Evolutionary conservation across 2,888 invertebrate species (phyloP).

Genomic region (Pristionchus exspectatus): DNA sequence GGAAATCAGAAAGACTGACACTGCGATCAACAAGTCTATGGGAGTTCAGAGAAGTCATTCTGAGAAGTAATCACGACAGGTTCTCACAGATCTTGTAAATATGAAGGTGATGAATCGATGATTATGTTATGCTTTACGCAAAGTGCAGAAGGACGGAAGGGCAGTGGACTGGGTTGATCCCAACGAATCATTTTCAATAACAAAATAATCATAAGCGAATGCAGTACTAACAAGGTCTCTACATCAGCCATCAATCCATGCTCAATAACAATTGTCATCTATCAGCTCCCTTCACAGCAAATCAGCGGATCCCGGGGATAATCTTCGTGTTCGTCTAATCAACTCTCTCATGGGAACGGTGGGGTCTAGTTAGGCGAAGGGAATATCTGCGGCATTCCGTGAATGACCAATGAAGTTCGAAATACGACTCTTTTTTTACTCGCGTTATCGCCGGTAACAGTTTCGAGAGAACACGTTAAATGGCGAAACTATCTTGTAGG

Average conservation of each 20-base stretch:
- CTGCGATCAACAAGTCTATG: not conserved
- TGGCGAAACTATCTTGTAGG: not conserved
- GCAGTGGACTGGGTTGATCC: not conserved
- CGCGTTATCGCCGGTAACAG: too few relatives aligned
- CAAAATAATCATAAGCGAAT: not conserved
- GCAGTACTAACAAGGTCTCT: too few relatives aligned
- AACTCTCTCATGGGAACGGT: not conserved
- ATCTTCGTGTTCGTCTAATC: not conserved
- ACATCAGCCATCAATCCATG: too few relatives aligned
- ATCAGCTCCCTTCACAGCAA: not conserved
- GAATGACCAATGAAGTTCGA: not conserved
- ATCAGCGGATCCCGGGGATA: not conserved
- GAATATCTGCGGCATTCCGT: not conserved
- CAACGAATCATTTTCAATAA: not conserved
- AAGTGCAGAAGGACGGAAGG: not conserved
- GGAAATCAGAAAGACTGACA: not conserved
- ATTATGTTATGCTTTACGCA: not conserved
- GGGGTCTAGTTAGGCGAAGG: not conserved
- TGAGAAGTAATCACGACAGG: not conserved
- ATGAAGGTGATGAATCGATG: not conserved
- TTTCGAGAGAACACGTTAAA: not conserved
- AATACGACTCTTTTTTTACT: too few relatives aligned
- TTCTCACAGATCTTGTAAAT: not conserved
- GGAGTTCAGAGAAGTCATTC: not conserved
- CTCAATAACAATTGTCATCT: not conserved